Evolutionary conservation across 2,797 vertebrate genomes (phyloP), one percentile per base, ranked within the genome.

Genomic region (Nyctalus aviator): DNA sequence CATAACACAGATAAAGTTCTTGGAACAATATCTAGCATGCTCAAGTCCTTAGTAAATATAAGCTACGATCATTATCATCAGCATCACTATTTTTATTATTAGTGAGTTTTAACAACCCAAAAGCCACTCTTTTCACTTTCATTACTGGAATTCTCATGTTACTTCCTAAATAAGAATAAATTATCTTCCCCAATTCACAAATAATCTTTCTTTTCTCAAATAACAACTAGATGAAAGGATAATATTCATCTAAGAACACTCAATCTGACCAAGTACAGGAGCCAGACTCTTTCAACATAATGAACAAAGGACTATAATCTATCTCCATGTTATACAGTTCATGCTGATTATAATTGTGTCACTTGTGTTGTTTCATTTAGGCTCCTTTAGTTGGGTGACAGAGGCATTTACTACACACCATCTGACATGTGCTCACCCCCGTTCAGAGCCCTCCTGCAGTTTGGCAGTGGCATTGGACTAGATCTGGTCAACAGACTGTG

Each of bases 141-240:
- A 50, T 59, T 90, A 78, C 53, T 46, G 81, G n/a, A 83, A 69
- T 57, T 10, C 17, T 69, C 35, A 8, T n/a, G 8, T 86, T 48
- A 21, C 20, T 64, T 53, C 27, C 11, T 53, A 18, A 13, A 69
- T 32, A 64, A 57, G 57, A 92, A 79, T 10, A 84, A 72, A 66
- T 76, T 84, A 48, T 48, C 78, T 94, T 87, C 32, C 25, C 21
- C 71, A 82, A 85, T 93, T 73, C 27, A 71, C 50, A 94, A 77
- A 64, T 71, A 57, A 88, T 35, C 27, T 91, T 84, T 64, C 55
- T 21, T 78, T 27, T 84, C 46, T 93, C 68, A 94, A 84, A 57
- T 84, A 62, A 59, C 4, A 85, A 30, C 14, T 71, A 48, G 8
- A 92, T n/a, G 20, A 90, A 69, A 27, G 48, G 14, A 81, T 27